phyloP scores from a whole-genome alignment of 2,113 vertebrate species.

The Antennarius striatus region DNA sequence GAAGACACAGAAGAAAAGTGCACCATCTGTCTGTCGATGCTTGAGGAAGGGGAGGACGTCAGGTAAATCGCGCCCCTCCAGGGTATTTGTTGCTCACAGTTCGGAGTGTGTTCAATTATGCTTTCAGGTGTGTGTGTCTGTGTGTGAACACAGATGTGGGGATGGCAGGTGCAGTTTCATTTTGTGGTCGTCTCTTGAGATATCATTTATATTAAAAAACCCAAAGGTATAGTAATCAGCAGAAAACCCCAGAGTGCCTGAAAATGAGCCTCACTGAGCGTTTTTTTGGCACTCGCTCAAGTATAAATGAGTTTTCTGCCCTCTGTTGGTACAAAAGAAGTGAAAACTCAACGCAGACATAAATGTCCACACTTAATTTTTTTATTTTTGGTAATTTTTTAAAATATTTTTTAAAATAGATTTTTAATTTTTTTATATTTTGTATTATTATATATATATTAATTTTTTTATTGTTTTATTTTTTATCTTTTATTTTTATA shows the following conservation, averaged over 20 bases:
- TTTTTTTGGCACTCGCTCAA: constrained; percentile 47
- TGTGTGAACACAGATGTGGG: constrained; percentile 16
- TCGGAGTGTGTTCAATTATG: constrained; percentile 16
- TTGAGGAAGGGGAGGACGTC: constrained; percentile 99
- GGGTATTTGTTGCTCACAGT: constrained; percentile 24
- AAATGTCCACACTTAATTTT: no score
- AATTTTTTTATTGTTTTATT: no score
- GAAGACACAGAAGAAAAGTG: constrained; percentile 99
- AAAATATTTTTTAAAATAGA: no score
- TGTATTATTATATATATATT: no score
- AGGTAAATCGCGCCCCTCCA: constrained; percentile 81
- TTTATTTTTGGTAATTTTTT: no score
- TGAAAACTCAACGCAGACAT: no score
- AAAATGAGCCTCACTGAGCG: constrained; percentile 58
- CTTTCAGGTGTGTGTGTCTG: constrained; percentile 8
- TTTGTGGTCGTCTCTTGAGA: constrained; percentile 29
- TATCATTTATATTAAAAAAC: constrained; percentile 24
- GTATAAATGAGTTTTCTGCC: constrained; percentile 53
- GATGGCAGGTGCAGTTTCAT: constrained; percentile 26
- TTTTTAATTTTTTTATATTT: no score
- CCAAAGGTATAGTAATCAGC: constrained; percentile 60
- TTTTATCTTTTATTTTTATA: no score
- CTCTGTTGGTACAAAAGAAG: constrained; percentile 50
- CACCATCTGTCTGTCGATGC: constrained; percentile 98
- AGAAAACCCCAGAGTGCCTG: constrained; percentile 58